A percentile compares a stretch with the other conserved stretches of the same genome.
Conservation (phyloP, 2,888 invertebrate genomes). For the Cantharis rufa region DNA sequence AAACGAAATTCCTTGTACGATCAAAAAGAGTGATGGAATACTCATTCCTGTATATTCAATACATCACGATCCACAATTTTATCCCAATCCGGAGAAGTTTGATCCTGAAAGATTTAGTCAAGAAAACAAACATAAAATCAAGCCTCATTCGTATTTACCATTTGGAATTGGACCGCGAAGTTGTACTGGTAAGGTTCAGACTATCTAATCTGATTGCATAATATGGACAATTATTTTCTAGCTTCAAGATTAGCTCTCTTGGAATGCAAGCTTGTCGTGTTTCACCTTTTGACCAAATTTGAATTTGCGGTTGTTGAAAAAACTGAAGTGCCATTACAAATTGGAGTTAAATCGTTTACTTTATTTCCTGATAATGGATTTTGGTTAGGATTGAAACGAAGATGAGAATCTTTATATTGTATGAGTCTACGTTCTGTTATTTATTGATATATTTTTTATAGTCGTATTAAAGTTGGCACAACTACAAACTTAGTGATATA, state of each 20-base stretch:
- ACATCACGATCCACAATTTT: constrained; percentile 42
- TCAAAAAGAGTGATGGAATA: constrained; percentile 10
- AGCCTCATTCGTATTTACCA: constrained; percentile 51
- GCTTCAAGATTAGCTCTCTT: constrained; percentile 33
- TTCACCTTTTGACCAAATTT: constrained; percentile 39
- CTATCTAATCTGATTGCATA: background rate
- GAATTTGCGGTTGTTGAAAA: constrained; percentile 39
- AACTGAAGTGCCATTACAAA: constrained; percentile 40
- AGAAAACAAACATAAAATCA: constrained; percentile 59
- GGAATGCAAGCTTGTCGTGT: constrained; percentile 35
- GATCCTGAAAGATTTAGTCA: constrained; percentile 55
- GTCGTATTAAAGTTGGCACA: too few species aligned
- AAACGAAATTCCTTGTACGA: constrained; percentile 26
- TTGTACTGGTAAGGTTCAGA: constrained; percentile 47
- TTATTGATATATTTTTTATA: too few species aligned
- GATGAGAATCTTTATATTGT: background rate
- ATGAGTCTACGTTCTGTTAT: too few species aligned
- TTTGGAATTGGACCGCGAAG: constrained; percentile 62
- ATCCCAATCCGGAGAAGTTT: constrained; percentile 44
- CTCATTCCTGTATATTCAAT: constrained; percentile 37
- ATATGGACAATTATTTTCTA: background rate
- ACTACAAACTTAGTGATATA: too few species aligned
- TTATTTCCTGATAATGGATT: constrained; percentile 40
- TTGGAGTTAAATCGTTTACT: constrained; percentile 31
- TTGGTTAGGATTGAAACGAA: constrained; percentile 39